These are phyloP conservation scores for Drosophila diplacantha DNA, from an alignment of 2,888 invertebrate species.

Conservation along the genomic window DNA sequence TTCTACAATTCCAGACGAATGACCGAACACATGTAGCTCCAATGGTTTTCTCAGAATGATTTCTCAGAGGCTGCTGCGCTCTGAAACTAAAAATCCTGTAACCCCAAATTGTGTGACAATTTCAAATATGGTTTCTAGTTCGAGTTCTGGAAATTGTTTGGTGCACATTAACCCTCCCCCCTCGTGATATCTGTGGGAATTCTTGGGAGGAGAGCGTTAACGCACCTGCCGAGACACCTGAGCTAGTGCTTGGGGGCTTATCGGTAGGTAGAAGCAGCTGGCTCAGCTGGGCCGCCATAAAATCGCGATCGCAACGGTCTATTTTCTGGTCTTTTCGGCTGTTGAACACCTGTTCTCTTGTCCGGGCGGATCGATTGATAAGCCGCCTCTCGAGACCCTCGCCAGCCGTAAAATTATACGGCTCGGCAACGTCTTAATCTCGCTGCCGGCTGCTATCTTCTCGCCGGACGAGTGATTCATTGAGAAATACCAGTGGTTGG, in stretches of 20 bases:
- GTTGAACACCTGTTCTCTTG: conserved; percentile 20
- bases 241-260: conserved; percentile 1
- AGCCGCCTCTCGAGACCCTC: conserved; percentile 20
- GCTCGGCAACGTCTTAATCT: conserved; percentile 21
- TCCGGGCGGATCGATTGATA: conserved; percentile 9
- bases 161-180: background rate
- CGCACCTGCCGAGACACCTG: conserved; percentile 6
- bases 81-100: no score
- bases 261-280: conserved; percentile 1
- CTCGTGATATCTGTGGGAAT: background rate
- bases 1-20: background rate
- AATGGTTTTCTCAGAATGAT: background rate
- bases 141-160: background rate
- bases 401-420: conserved; percentile 14
- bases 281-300: conserved; percentile 9
- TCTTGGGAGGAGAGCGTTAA: background rate
- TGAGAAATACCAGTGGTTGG: background rate
- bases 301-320: background rate
- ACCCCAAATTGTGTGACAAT: no score
- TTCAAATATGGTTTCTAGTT: no score
- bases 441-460: background rate
- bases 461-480: conserved; percentile 14
- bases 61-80: no score
- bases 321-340: background rate
- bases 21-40: background rate